Base-by-base conservation (phyloP, 2,888 invertebrate genomes). In the Tipula unca region DNA sequence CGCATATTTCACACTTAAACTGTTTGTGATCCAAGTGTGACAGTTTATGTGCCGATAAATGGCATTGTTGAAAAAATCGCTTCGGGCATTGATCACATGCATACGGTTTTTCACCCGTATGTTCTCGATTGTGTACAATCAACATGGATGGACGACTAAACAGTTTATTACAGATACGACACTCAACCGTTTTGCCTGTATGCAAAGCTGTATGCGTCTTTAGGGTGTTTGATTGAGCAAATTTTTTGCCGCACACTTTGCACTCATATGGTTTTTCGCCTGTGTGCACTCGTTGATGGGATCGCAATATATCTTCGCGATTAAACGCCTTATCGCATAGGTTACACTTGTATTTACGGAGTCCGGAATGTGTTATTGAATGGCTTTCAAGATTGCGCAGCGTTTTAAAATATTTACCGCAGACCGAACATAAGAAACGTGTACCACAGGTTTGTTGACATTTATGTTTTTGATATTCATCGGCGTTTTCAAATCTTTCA, bases 1-100 rank as follows among this genome's bases (percentile, higher is more conserved):
- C 84, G 82, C 88, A 87, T 36, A 35, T 32, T 83, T 83, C 35
- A 83, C 83, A 83, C 17, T 83, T 83, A 83, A 83, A 83, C n/a
- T 83, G 83, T 32, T 83, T 83, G 5, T n/a, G 29, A 83, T 35
- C 32, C 2, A 17, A 83, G 13, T 83, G 83, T 10, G 83, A 83
- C 0, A 83, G 8, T 32, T 35, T 29, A n/a, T 83, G 83, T 10
- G 83, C 35, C 2, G 29, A 8, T 32, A 83, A 83, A 32, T 83
- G 83, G 35, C 83, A 83, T 17, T 35, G 14, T n/a, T 83, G 83
- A 29, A 83, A 83, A 83, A 83, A 83, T 32, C 32, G n/a, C 14
- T 83, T 83, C n/a, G 83, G 83, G 32, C 83, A 83, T 32, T 32
- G 32, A 83, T 32, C 83, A 35, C 83, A 83, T 1, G 29, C 32